Base-by-base conservation (phyloP, 1,140 invertebrate genomes). In the Colletes latitarsis region DNA sequence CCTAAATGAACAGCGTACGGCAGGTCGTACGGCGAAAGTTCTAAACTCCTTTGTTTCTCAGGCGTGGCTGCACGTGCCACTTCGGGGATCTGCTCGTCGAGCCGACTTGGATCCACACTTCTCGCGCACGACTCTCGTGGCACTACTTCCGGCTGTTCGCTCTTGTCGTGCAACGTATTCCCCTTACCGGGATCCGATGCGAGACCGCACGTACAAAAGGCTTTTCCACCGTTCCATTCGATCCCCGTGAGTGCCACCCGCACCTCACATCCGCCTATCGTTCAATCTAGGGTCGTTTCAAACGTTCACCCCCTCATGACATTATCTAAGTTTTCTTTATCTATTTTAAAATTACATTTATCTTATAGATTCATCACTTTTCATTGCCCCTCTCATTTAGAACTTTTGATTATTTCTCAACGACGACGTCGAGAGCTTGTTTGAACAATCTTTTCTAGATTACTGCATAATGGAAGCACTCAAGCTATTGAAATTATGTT, bases 71-170 rank as follows among this genome's bases (percentile, higher is more conserved):
- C 77, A 80, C 60, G 77, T 74, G 69, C 73, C 53, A 76, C 82
- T 84, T 82, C 58, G 62, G 53, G 57, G 43, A 71, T 77, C 76
- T 57, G 14, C 43, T 41, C 53, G 67, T 57, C 46, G 4, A 21
- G 6, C 12, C 43, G 21, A 60, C 43, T 69, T 53, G 74, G 46
- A 64, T 75, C 64, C 57, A 86, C 60, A 79, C 46, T 82, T 82
- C 19, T 69, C 70, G 83, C 74, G 52, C 66, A 71, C 68, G 71
- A 76, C 71, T 77, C 72, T 52, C 64, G 64, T 14, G 72, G 19
- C 57, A 63, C 46, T 67, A 79, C 71, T 86, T 82, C 71, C 71
- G 71, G 62, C 63, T 63, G 43, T 39, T 57, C 49, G 58, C 49
- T 41, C 19, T 52, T 9, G 14, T 70, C 39, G 17, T 41, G 14